phyloP scores from a whole-genome alignment of 2,797 vertebrate genomes.

The Aselliscus stoliczkanus region DNA sequence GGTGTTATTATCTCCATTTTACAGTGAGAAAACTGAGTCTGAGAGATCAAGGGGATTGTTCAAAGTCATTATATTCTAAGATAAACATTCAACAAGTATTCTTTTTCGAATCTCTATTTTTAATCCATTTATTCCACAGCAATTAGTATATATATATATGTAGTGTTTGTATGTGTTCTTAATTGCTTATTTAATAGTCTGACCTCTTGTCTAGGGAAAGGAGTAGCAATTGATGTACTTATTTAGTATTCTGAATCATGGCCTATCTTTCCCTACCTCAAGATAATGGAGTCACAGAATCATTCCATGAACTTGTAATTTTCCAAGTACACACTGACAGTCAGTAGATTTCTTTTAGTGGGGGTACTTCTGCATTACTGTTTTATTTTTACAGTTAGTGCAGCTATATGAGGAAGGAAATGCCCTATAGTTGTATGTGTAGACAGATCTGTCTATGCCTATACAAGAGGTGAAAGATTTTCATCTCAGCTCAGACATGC shows the following conservation, averaged over 20 bases:
- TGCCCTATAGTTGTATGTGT: background rate
- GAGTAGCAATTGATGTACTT: background rate
- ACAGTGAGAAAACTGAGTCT: background rate
- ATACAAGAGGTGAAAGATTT: background rate
- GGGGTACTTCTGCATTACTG: background rate
- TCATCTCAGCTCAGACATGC: background rate
- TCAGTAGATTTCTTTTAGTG: background rate
- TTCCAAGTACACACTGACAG: background rate
- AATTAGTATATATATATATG: background rate
- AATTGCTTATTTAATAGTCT: background rate
- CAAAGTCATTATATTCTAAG: background rate
- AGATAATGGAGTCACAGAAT: background rate
- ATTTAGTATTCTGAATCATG: background rate
- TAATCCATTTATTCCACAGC: background rate
- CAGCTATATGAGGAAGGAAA: background rate
- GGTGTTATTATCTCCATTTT: background rate
- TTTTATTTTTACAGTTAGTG: background rate
- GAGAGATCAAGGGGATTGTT: background rate
- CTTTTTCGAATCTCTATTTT: background rate
- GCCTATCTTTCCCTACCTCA: background rate
- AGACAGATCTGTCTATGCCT: background rate
- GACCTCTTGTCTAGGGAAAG: background rate
- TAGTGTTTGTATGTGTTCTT: background rate
- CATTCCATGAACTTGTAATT: background rate
- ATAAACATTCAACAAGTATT: background rate